phyloP scores from a whole-genome alignment of 2,797 vertebrate species.

The Acropternis orthonyx region DNA sequence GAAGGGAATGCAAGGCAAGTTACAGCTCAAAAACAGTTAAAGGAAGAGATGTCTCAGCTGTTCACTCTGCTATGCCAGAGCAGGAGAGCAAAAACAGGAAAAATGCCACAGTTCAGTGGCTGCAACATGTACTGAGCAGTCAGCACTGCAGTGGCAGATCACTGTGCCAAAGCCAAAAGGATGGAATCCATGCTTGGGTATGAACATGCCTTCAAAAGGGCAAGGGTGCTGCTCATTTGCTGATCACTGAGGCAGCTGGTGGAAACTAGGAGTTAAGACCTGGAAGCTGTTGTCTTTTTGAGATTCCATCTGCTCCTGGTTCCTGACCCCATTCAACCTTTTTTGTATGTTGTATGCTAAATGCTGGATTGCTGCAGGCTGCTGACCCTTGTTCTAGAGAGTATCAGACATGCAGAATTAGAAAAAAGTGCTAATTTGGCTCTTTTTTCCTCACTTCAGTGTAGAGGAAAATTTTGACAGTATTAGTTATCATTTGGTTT shows the following conservation, averaged over 20 bases:
- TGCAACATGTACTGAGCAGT: rapidly evolving
- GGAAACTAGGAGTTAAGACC: neutral
- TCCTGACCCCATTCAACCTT: neutral
- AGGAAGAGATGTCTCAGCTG: neutral
- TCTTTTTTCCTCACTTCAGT: neutral
- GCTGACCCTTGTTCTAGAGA: neutral
- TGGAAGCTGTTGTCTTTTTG: neutral
- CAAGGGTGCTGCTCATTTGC: neutral
- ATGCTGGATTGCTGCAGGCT: neutral
- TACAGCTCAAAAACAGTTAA: neutral
- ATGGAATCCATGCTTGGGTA: rapidly evolving
- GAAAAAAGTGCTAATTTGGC: neutral
- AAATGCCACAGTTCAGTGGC: neutral
- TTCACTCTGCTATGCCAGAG: neutral
- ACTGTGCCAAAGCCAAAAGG: neutral
- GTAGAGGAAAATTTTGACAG: neutral
- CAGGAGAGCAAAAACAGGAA: neutral
- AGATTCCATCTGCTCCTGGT: neutral
- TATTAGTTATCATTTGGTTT: neutral
- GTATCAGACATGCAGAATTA: neutral
- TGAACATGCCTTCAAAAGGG: neutral
- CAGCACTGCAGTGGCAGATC: neutral
- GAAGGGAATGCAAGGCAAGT: neutral
- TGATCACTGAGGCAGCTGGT: neutral
- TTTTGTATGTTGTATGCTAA: neutral